Percentiles rank a stretch among this genome's conserved stretches.
Evolutionary conservation across 2,113 vertebrate species (phyloP).

Genomic region (Dipodomys stephensi): DNA sequence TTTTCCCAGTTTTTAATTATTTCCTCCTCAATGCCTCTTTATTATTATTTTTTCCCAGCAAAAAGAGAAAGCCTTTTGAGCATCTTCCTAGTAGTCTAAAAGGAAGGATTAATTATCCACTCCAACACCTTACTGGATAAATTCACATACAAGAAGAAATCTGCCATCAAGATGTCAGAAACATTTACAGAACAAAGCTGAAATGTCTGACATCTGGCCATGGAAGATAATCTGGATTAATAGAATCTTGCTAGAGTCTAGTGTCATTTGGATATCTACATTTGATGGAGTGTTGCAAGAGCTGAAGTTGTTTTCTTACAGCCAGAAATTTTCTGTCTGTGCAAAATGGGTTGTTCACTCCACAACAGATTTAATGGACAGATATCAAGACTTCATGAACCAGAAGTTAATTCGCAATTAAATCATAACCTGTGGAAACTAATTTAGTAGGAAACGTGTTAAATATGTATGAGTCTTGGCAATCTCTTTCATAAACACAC

Average conservation of each 20-base stretch:
- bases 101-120: slow-evolving; percentile 66
- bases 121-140: slow-evolving; percentile 54
- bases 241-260: slow-evolving; percentile 1
- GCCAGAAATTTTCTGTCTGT: background rate
- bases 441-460: background rate
- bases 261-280: background rate
- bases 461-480: background rate
- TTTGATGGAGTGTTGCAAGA: slow-evolving; percentile 20
- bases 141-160: slow-evolving; percentile 70
- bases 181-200: slow-evolving; percentile 67
- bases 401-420: slow-evolving; percentile 2
- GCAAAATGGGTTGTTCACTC: background rate
- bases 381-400: slow-evolving; percentile 4
- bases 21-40: background rate
- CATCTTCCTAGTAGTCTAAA: slow-evolving; percentile 53
- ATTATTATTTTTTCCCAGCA: slow-evolving; percentile 42
- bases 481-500: background rate
- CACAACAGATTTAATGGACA: background rate
- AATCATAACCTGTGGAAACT: background rate
- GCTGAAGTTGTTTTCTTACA: background rate
- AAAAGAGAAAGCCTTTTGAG: slow-evolving; percentile 39
- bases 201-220: slow-evolving; percentile 57
- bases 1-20: background rate
- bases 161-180: slow-evolving; percentile 60
- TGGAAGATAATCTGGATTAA: slow-evolving; percentile 60